Percentiles rank a stretch among this genome's conserved stretches.
These are phyloP conservation scores for Gallirallus australis DNA, from an alignment of 2,797 vertebrate species.

Conservation along the genomic window DNA sequence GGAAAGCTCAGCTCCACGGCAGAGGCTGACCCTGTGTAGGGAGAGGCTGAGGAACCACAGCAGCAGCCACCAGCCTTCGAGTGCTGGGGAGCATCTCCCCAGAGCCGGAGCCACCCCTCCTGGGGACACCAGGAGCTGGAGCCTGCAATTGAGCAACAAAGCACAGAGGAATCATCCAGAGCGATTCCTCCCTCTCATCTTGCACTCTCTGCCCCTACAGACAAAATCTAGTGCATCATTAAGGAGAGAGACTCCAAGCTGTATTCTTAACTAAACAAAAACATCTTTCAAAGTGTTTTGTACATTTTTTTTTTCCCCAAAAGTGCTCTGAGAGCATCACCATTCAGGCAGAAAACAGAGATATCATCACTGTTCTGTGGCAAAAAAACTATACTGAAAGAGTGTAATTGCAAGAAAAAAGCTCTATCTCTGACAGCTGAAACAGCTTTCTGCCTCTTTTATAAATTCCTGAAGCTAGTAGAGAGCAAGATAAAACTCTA, in stretches of 20 bases:
- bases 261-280: not conserved
- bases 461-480: not conserved
- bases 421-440: not conserved
- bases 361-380: not conserved
- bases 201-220: not conserved
- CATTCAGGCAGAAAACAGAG: not conserved
- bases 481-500: not conserved
- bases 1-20: rapidly evolving
- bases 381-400: not conserved
- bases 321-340: not conserved
- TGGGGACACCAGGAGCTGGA: not conserved
- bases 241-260: not conserved
- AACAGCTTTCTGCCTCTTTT: not conserved
- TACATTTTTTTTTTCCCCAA: not conserved
- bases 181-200: not conserved
- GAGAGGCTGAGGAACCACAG: rapidly evolving
- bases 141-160: not conserved
- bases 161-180: not conserved
- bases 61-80: not conserved
- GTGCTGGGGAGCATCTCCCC: no score
- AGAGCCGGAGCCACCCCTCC: not conserved
- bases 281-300: not conserved
- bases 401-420: not conserved
- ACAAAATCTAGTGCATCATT: not conserved
- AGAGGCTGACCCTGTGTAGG: no score